phyloP scores from a whole-genome alignment of 2,888 invertebrate species.

The Tribolium freemani region DNA sequence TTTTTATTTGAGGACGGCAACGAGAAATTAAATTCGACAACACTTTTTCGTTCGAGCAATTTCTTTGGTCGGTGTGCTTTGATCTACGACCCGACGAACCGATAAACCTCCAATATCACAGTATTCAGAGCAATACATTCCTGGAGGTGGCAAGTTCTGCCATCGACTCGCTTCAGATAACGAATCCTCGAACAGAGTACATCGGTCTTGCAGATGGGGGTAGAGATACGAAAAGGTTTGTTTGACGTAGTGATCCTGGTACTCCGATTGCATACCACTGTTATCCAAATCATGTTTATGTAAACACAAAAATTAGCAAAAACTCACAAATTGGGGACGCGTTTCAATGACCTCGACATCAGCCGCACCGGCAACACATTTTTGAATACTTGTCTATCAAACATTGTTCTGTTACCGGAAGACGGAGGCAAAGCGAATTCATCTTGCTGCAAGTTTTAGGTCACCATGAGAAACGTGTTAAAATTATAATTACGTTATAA shows the following conservation, averaged over 20 bases:
- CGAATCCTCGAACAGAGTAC: conserved; percentile 57
- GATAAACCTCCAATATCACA: conserved; percentile 67
- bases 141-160: conserved; percentile 64
- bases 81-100: conserved; percentile 60
- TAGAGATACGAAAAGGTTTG: conserved; percentile 61
- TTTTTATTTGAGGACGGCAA: background rate
- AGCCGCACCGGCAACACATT: conserved; percentile 53
- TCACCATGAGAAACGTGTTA: background rate
- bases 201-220: conserved; percentile 58
- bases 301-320: background rate
- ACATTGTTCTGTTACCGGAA: conserved; percentile 55
- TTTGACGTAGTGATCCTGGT: conserved; percentile 56
- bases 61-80: background rate
- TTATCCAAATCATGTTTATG: background rate
- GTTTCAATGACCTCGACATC: conserved; percentile 52
- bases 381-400: conserved; percentile 53
- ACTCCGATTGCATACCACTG: conserved; percentile 63
- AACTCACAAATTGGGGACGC: conserved; percentile 60
- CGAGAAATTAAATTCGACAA: conserved; percentile 6
- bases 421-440: conserved; percentile 50
- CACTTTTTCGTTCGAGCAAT: conserved; percentile 1
- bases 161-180: conserved; percentile 59
- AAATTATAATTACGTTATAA: conserved; percentile 56
- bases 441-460: conserved; percentile 47
- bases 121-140: conserved; percentile 68